phyloP scores from a whole-genome alignment of 2,113 vertebrate species.

The Cyanoramphus novaezelandiae region DNA sequence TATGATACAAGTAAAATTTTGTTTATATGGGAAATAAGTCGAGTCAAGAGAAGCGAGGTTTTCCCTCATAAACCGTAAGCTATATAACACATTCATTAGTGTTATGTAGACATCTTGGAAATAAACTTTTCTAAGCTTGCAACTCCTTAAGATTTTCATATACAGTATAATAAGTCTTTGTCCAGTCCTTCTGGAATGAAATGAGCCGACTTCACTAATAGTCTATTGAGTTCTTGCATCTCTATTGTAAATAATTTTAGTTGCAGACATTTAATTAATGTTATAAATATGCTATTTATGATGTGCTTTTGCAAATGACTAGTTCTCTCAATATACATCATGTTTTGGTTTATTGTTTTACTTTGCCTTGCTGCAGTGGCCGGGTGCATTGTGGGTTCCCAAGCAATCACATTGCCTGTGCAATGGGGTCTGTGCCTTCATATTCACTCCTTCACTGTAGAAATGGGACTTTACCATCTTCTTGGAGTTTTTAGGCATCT shows the following conservation, averaged over 20 bases:
- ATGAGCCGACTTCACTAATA: conserved; percentile 53
- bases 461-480: background rate
- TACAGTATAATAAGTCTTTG: background rate
- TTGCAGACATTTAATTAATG: conserved; percentile 60
- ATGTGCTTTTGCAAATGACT: conserved; percentile 20
- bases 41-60: background rate
- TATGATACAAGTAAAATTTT: background rate
- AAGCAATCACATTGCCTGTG: background rate
- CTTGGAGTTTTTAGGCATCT: background rate
- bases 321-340: background rate
- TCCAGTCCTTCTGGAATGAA: conserved; percentile 23
- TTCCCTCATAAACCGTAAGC: background rate
- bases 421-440: background rate
- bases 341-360: background rate
- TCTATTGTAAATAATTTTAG: conserved; percentile 66
- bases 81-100: background rate
- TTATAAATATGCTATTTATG: conserved; percentile 54
- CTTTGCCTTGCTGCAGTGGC: background rate
- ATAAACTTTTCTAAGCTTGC: conserved; percentile 31
- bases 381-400: background rate
- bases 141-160: background rate
- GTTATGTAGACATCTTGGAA: background rate
- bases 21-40: background rate
- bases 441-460: background rate
- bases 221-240: conserved; percentile 39